phyloP scores from a whole-genome alignment of 2,113 vertebrate species.

The Thinocorus orbignyianus region DNA sequence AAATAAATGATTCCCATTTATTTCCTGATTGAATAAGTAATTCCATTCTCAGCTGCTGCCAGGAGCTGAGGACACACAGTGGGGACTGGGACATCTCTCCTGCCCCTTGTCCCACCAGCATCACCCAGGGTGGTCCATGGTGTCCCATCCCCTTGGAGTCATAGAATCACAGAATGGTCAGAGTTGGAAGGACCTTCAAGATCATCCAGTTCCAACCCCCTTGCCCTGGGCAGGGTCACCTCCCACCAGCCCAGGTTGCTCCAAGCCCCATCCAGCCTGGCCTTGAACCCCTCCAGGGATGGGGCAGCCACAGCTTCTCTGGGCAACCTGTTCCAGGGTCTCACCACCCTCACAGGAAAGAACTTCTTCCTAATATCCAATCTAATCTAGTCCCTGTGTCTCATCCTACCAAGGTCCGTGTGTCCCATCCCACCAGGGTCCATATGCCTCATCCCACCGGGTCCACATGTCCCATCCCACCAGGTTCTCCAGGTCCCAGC shows the following conservation, averaged over 20 bases:
- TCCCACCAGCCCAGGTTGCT: too few relatives aligned
- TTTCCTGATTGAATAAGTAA: neutral
- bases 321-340: too few relatives aligned
- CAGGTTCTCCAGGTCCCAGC: neutral
- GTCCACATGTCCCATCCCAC: neutral
- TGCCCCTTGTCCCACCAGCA: neutral
- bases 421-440: neutral
- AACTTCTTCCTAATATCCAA: too few relatives aligned
- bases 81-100: neutral
- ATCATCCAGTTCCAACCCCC: too few relatives aligned
- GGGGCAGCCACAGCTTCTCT: too few relatives aligned
- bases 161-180: too few relatives aligned
- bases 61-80: neutral
- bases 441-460: neutral
- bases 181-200: too few relatives aligned
- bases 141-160: neutral
- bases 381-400: too few relatives aligned
- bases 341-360: too few relatives aligned
- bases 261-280: too few relatives aligned
- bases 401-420: accelerated
- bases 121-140: accelerated
- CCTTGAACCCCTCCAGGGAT: too few relatives aligned
- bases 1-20: neutral
- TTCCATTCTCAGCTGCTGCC: neutral
- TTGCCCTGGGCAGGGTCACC: too few relatives aligned